Conservation (phyloP, 2,888 invertebrate genomes). For the Amphipyra tragopoginis region DNA sequence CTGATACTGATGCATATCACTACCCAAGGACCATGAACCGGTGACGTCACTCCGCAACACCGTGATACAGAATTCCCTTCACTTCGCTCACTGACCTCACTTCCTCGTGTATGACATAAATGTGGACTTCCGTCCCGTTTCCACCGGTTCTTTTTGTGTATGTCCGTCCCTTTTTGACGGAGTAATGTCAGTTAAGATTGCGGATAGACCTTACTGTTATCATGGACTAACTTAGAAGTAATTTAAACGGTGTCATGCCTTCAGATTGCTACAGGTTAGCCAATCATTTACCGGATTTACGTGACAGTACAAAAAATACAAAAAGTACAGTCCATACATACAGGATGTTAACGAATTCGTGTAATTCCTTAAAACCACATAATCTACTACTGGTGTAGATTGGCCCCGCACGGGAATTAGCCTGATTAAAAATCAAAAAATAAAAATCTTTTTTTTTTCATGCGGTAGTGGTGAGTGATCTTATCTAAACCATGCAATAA, state of each 20-base stretch:
- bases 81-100: constrained; percentile 52
- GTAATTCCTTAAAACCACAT: no score
- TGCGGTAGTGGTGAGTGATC: no score
- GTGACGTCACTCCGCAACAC: constrained; percentile 30
- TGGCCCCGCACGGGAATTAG: no score
- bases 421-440: no score
- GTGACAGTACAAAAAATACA: no score
- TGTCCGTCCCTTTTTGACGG: constrained; percentile 27
- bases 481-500: no score
- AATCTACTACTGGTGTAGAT: no score
- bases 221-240: constrained; percentile 5
- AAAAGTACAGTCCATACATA: no score
- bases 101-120: constrained; percentile 48
- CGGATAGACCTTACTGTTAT: constrained; percentile 6
- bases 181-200: constrained; percentile 7
- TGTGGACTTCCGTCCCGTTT: constrained; percentile 24
- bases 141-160: constrained; percentile 12
- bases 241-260: constrained; percentile 12
- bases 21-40: constrained; percentile 24
- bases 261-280: no score
- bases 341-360: no score
- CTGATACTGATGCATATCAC: constrained; percentile 14
- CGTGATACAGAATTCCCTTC: constrained; percentile 52
- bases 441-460: no score
- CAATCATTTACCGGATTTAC: no score